Conservation (phyloP, 2,797 vertebrate species). For the Sebastolobus alascanus region DNA sequence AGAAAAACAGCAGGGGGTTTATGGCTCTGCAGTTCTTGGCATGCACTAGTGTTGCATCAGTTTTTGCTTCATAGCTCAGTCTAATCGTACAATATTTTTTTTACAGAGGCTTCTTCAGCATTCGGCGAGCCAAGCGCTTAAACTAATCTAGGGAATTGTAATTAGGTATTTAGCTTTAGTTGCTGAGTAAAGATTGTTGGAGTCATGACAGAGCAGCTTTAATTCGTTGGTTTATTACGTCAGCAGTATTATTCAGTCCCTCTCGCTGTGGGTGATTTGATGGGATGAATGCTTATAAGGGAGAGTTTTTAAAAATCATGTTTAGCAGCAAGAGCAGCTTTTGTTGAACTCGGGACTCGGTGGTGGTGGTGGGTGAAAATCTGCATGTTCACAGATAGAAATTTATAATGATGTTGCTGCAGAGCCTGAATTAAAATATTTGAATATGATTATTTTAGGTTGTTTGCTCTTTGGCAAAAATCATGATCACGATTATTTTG, state of each 20-base stretch:
- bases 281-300: conserved; percentile 20
- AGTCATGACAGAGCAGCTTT: conserved; percentile 51
- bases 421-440: neutral
- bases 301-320: conserved; percentile 18
- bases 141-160: conserved; percentile 55
- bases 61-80: conserved; percentile 27
- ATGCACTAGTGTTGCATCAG: neutral
- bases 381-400: neutral
- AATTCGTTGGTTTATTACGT: conserved; percentile 52
- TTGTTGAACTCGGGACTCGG: conserved; percentile 8
- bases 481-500: neutral
- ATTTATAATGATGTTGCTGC: neutral
- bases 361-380: neutral
- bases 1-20: conserved; percentile 3
- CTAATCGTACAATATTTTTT: conserved; percentile 31
- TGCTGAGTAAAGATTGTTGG: conserved; percentile 46
- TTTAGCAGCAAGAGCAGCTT: conserved; percentile 23
- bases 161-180: conserved; percentile 55
- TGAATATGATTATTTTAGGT: neutral
- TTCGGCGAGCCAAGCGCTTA: conserved; percentile 32
- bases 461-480: neutral
- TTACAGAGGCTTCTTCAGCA: conserved; percentile 24
- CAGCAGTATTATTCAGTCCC: conserved; percentile 32
- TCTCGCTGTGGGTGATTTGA: conserved; percentile 11
- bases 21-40: conserved; percentile 22